Percentiles rank a stretch among this genome's conserved stretches.
phyloP scores from a whole-genome alignment of 2,797 vertebrate genomes.

The Glossophaga mutica region DNA sequence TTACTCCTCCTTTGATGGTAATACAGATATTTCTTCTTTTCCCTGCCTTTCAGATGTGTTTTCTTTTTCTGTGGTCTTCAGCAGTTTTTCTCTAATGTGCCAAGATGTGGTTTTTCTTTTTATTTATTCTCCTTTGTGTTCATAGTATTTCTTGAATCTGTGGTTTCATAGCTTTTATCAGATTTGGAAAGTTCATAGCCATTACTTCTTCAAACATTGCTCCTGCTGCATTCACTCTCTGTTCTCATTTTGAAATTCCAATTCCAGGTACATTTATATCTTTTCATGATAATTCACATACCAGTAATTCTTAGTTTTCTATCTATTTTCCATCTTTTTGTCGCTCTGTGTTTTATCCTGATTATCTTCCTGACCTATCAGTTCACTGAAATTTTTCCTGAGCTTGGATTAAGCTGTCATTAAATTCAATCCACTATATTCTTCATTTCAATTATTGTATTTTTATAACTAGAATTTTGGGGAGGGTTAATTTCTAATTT shows the following conservation, averaged over 20 bases:
- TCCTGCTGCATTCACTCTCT: neutral
- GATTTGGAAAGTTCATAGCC: neutral
- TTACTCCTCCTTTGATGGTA: neutral
- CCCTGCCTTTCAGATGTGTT: neutral
- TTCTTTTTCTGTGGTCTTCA: neutral
- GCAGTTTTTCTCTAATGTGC: neutral
- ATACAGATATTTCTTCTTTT: neutral
- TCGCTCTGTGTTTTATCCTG: neutral
- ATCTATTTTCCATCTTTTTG: neutral
- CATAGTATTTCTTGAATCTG: neutral
- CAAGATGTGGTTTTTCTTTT: neutral
- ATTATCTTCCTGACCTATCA: neutral
- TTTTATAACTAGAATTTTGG: neutral
- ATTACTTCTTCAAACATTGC: neutral
- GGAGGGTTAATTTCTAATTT: neutral
- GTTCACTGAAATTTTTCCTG: neutral
- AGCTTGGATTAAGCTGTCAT: neutral
- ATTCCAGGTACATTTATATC: neutral
- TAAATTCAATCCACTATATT: neutral
- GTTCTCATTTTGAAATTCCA: neutral
- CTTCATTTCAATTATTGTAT: neutral
- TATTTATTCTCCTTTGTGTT: neutral
- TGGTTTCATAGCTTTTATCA: neutral
- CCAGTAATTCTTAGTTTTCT: neutral
- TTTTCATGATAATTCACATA: neutral